Conservation (phyloP, 1,140 invertebrate genomes). For the Megalonaias nervosa region DNA sequence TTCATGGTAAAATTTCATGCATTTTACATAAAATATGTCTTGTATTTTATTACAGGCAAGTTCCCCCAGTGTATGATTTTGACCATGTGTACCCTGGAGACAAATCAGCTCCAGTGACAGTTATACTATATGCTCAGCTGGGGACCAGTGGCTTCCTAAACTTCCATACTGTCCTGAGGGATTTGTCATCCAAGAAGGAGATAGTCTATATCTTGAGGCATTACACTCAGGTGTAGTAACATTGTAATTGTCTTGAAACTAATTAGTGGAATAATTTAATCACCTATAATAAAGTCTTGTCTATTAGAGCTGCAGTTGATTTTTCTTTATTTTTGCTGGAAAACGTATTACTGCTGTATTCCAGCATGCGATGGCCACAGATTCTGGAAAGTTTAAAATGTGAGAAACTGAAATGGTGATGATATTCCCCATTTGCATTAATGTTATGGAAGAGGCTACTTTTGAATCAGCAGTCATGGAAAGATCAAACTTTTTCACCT, state of each 20-base stretch:
- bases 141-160: constrained; percentile 81
- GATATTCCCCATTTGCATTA: too few relatives aligned
- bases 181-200: constrained; percentile 78
- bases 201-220: constrained; percentile 92
- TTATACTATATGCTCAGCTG: constrained; percentile 90
- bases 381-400: background rate
- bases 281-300: background rate
- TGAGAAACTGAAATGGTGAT: background rate
- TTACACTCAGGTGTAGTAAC: constrained; percentile 79
- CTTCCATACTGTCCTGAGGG: constrained; percentile 83
- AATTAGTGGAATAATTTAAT: background rate
- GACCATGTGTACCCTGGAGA: constrained; percentile 89
- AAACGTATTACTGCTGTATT: background rate
- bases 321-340: background rate
- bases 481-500: too few relatives aligned
- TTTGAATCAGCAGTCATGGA: too few relatives aligned
- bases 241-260: background rate
- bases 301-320: background rate
- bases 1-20: background rate
- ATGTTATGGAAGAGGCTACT: too few relatives aligned
- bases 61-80: constrained; percentile 80
- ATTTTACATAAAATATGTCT: background rate
- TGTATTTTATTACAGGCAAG: constrained; percentile 47
- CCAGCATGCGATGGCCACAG: background rate
- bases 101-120: constrained; percentile 73